Evolutionary conservation across 2,113 vertebrate species (phyloP).

Genomic region (Ursus arctos): DNA sequence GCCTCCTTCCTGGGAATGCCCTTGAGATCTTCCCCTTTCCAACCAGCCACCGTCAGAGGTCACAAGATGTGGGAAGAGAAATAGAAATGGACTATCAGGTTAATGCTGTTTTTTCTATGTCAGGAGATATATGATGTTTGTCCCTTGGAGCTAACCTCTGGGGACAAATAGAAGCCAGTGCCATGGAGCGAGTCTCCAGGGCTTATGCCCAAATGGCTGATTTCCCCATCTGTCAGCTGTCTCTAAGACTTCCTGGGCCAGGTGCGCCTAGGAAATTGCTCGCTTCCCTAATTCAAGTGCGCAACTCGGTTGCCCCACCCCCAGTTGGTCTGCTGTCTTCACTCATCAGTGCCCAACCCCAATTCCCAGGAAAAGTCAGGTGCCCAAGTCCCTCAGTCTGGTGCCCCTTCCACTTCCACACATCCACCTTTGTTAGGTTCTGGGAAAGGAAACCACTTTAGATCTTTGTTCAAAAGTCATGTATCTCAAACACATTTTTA

Average conservation of each 20-base stretch:
- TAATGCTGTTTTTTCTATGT: background rate
- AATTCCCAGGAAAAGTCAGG: background rate
- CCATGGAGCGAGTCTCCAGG: background rate
- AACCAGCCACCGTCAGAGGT: background rate
- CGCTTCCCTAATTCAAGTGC: background rate
- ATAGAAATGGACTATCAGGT: background rate
- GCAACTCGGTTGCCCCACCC: background rate
- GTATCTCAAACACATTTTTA: constrained; percentile 68
- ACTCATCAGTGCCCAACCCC: background rate
- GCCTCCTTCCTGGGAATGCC: background rate
- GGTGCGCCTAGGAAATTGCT: background rate
- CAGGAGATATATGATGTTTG: background rate
- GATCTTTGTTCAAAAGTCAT: constrained; percentile 53
- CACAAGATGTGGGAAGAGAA: background rate
- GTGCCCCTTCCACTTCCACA: background rate
- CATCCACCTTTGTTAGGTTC: background rate
- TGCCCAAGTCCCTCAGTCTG: background rate
- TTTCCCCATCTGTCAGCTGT: background rate
- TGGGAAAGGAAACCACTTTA: constrained; percentile 11
- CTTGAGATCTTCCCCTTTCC: background rate
- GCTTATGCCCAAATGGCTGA: background rate
- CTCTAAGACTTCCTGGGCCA: background rate
- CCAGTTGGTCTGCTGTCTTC: background rate
- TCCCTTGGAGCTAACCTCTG: background rate
- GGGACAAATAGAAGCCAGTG: background rate